Conservation (phyloP, 92 coral and sea anemone species). For the Siderastrea siderea region DNA sequence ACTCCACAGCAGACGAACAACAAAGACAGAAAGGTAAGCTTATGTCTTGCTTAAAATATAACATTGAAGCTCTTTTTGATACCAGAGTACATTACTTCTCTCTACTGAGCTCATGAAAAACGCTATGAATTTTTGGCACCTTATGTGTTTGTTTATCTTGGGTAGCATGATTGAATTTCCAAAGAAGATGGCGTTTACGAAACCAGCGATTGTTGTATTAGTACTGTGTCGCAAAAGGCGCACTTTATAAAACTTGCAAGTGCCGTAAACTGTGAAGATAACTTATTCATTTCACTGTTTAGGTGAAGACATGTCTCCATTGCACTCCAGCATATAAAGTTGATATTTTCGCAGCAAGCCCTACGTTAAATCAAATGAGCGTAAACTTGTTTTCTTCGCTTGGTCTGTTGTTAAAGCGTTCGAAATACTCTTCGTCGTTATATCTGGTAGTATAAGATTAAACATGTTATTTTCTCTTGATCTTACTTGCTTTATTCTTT, state of each 20-base stretch:
- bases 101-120: background rate
- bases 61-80: too few species aligned
- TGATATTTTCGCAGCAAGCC: constrained; percentile 26
- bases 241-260: background rate
- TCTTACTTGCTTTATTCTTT: background rate
- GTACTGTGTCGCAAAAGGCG: background rate
- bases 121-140: background rate
- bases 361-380: background rate
- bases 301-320: background rate
- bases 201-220: background rate
- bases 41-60: background rate
- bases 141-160: constrained; percentile 30
- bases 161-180: constrained; percentile 9
- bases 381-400: background rate
- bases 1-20: constrained; percentile 83
- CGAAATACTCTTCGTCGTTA: background rate
- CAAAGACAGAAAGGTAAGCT: constrained; percentile 85
- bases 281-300: background rate
- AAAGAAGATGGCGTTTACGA: background rate
- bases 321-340: background rate
- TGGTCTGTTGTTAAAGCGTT: background rate
- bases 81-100: background rate
- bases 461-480: background rate
- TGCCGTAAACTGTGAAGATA: background rate
- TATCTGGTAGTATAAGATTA: background rate